These are phyloP conservation scores for Mellilla xanthometata DNA, from an alignment of 2,888 invertebrate species.

Conservation along the genomic window DNA sequence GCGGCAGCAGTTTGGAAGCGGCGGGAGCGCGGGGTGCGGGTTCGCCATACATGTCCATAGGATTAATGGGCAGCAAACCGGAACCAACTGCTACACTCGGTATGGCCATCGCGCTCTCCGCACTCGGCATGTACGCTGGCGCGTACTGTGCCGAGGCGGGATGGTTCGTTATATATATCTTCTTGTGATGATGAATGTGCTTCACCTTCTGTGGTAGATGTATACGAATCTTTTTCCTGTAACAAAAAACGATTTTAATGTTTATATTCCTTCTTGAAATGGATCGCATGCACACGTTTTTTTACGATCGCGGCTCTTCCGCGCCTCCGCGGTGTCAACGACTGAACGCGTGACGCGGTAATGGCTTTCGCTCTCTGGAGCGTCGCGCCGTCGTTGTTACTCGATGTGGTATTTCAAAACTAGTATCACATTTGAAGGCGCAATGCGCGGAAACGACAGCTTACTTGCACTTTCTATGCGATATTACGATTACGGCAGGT, in stretches of 20 bases:
- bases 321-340: conserved; percentile 66
- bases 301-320: conserved; percentile 54
- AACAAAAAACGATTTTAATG: conserved; percentile 62
- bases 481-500: conserved; percentile 46
- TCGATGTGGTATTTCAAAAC: conserved; percentile 35
- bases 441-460: conserved; percentile 26
- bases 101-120: conserved; percentile 66
- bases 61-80: conserved; percentile 58
- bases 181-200: conserved; percentile 80
- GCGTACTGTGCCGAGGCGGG: conserved; percentile 73
- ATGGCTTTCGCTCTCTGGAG: conserved; percentile 66
- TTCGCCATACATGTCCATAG: conserved; percentile 64
- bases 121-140: conserved; percentile 70
- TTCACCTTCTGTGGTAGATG: conserved; percentile 81
- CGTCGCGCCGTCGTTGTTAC: conserved; percentile 51
- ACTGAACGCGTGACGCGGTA: conserved; percentile 63
- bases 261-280: conserved; percentile 45
- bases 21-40: conserved; percentile 39
- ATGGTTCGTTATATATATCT: conserved; percentile 78
- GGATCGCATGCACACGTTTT: conserved; percentile 59
- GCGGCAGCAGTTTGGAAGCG: conserved; percentile 66
- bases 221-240: conserved; percentile 81
- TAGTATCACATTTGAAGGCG: conserved; percentile 40
- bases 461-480: conserved; percentile 59
- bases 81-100: conserved; percentile 58